Percentiles rank a stretch among this genome's conserved stretches.
These are phyloP conservation scores for Arothron firmamentum DNA, from an alignment of 2,113 vertebrate species.

Conservation along the genomic window DNA sequence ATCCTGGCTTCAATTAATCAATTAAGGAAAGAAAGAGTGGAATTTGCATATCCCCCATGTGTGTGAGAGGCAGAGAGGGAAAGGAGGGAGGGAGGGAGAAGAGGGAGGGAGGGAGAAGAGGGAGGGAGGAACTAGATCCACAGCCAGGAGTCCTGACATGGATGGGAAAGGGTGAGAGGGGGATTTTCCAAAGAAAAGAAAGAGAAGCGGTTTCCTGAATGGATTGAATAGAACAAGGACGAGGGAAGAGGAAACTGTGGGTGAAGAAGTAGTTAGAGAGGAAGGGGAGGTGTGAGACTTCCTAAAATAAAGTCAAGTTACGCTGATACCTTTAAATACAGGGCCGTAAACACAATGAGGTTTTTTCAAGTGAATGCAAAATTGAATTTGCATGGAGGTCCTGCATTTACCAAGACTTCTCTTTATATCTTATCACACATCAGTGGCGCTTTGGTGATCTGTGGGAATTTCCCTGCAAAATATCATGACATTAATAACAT, in stretches of 20 bases:
- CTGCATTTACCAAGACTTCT: constrained; percentile 17
- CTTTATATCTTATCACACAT: not conserved
- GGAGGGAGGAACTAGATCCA: constrained; percentile 39
- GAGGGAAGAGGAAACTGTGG: constrained; percentile 37
- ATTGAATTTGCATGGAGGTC: constrained; percentile 55
- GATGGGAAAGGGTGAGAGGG: constrained; percentile 62
- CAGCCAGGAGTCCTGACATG: constrained; percentile 70
- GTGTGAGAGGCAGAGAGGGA: constrained; percentile 44
- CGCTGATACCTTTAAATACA: not conserved
- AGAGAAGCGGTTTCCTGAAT: constrained; percentile 73
- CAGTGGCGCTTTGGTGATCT: constrained; percentile 28
- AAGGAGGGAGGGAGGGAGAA: constrained; percentile 18
- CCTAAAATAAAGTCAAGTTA: constrained; percentile 15
- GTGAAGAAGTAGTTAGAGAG: constrained; percentile 38
- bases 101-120: constrained; percentile 24
- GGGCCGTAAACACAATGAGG: not conserved
- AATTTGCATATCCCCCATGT: constrained; percentile 71
- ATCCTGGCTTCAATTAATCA: constrained; percentile 77
- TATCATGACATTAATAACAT: constrained; percentile 47
- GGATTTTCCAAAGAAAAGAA: constrained; percentile 63
- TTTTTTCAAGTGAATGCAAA: constrained; percentile 55
- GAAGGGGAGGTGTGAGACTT: constrained; percentile 37
- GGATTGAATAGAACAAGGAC: constrained; percentile 64
- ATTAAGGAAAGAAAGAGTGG: constrained; percentile 75
- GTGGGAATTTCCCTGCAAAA: constrained; percentile 55